These are phyloP conservation scores for Caenorhabditis panamensis DNA, from an alignment of 2,888 invertebrate genomes.

Conservation along the genomic window DNA sequence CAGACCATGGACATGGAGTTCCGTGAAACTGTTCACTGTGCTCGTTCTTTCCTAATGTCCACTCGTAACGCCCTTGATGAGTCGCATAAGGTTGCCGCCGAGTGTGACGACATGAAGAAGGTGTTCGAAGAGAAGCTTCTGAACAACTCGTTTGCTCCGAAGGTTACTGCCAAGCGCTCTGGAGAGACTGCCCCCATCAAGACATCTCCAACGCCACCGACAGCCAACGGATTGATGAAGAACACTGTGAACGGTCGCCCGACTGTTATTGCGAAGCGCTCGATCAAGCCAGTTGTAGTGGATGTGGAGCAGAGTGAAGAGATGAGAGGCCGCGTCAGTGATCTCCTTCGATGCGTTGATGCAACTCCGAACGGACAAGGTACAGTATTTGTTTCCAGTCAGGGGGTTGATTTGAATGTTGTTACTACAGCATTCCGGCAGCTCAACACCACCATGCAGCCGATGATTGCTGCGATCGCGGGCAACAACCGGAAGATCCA, in stretches of 20 bases:
- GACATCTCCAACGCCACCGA: not conserved
- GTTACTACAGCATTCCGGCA: constrained; percentile 31
- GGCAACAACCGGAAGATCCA: constrained; percentile 19
- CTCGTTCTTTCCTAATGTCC: constrained; percentile 12
- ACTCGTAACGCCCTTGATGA: constrained; percentile 16
- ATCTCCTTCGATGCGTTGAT: constrained; percentile 7
- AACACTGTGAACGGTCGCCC: constrained; percentile 22
- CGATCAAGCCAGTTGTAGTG: constrained; percentile 32
- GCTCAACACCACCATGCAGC: constrained; percentile 22
- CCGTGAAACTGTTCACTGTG: constrained; percentile 48
- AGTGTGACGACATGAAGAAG: constrained; percentile 27
- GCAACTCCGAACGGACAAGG: not conserved
- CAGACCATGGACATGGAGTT: constrained; percentile 42
- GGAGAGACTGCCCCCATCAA: not conserved
- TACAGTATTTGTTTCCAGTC: not conserved
- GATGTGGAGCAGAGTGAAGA: not conserved
- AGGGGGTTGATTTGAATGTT: constrained; percentile 32
- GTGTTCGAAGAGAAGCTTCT: constrained; percentile 18
- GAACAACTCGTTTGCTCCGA: not conserved
- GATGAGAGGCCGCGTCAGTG: not conserved
- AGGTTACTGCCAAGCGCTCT: not conserved
- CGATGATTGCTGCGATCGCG: constrained; percentile 28
- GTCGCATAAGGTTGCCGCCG: constrained; percentile 24
- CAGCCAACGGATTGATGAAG: constrained; percentile 1
- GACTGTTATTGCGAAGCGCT: constrained; percentile 53